phyloP scores from a whole-genome alignment of 1,140 invertebrate genomes.

The Ooceraea biroi region DNA sequence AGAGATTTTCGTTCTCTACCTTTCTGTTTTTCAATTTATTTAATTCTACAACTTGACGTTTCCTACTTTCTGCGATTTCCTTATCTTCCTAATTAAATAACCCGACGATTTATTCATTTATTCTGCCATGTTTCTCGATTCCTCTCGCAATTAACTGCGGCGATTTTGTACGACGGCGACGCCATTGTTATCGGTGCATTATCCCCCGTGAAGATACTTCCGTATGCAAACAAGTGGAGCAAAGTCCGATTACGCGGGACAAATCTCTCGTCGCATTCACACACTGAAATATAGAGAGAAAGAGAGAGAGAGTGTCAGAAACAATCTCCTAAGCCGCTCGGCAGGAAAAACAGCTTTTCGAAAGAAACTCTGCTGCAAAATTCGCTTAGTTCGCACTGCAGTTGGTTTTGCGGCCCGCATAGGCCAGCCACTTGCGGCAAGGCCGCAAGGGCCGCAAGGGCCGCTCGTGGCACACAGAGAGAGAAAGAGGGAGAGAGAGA shows the following conservation, averaged over 20 bases:
- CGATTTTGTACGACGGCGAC: neutral
- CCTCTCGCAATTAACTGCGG: slow-evolving; percentile 1
- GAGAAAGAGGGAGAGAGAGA: too few relatives aligned
- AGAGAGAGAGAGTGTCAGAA: neutral
- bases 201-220: neutral
- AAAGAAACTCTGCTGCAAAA: slow-evolving; percentile 52
- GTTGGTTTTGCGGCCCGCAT: slow-evolving; percentile 59
- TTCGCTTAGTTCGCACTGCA: slow-evolving; percentile 36
- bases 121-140: neutral
- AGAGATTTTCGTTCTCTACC: neutral
- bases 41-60: neutral
- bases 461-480: slow-evolving; percentile 35
- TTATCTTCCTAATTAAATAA: neutral
- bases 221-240: neutral
- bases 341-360: slow-evolving; percentile 40
- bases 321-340: slow-evolving; percentile 12
- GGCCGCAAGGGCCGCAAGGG: slow-evolving; percentile 49
- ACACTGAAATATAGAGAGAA: too few relatives aligned
- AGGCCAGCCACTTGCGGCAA: slow-evolving; percentile 25
- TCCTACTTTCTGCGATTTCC: neutral
- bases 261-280: neutral
- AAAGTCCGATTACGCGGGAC: slow-evolving; percentile 25
- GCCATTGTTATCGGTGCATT: neutral
- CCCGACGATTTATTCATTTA: too few relatives aligned
- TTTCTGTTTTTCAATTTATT: neutral